Evolutionary conservation across 2,113 vertebrate species (phyloP).

Genomic region (Lampris megalopsis): DNA sequence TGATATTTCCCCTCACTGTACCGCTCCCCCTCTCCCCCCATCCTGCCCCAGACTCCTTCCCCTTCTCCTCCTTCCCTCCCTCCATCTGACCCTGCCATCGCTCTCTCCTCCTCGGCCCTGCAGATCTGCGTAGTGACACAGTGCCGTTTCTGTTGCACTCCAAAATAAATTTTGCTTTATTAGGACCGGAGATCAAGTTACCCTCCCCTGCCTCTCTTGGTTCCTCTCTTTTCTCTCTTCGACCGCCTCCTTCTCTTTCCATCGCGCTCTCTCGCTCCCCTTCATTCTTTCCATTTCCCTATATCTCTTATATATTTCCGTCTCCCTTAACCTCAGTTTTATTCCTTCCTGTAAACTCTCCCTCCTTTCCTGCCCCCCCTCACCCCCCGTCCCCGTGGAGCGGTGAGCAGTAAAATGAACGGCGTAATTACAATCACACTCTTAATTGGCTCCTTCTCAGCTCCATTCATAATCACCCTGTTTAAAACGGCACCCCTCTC

Average conservation of each 20-base stretch:
- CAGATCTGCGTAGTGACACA: constrained; percentile 70
- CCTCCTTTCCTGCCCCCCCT: constrained; percentile 51
- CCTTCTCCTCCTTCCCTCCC: background rate
- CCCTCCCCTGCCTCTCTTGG: constrained; percentile 19
- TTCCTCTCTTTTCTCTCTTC: background rate
- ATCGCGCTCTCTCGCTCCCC: constrained; percentile 10
- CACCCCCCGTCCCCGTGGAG: constrained; percentile 42
- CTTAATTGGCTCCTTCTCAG: constrained; percentile 74
- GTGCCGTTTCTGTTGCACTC: constrained; percentile 76
- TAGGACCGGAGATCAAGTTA: constrained; percentile 70
- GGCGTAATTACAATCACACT: constrained; percentile 75
- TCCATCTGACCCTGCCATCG: background rate
- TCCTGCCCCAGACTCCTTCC: background rate
- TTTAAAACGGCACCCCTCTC: constrained; percentile 67
- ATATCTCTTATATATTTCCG: constrained; percentile 30
- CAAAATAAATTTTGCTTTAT: constrained; percentile 80
- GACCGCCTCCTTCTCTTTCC: background rate
- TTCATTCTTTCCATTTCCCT: constrained; percentile 12
- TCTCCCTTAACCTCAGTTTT: constrained; percentile 35
- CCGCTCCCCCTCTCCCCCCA: background rate
- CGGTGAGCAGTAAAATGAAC: constrained; percentile 60
- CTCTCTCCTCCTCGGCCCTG: constrained; percentile 30
- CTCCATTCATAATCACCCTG: constrained; percentile 69
- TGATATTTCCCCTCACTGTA: background rate
- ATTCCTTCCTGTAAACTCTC: constrained; percentile 34